Base-by-base conservation (phyloP, 1,140 invertebrate species). In the Drosophila athabasca region DNA sequence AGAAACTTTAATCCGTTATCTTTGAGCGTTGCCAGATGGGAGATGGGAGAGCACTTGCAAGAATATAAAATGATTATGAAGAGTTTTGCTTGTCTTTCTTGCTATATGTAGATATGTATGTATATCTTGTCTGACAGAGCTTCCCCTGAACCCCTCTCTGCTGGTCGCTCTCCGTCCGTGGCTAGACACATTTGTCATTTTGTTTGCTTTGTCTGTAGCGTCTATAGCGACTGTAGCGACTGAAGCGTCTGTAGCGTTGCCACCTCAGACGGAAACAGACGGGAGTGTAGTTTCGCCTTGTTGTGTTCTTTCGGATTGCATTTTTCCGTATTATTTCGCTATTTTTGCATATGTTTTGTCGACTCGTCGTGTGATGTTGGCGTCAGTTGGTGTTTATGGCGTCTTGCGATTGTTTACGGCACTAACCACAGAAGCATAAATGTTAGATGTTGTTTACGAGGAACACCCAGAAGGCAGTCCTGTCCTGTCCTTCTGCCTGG, bases 111-210 rank as follows among this genome's bases (percentile, higher is more conserved):
- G 0, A 19, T 19, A 19, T 19, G 17, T 19, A 19, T 19, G 17
- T 19, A 39, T 13, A 39, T 39, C 35, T 49, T 22, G 22, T 2
- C 1, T 22, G 39, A 58, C 44, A 26, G 67, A 66, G 46, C 49
- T 61, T 44, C 39, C 41, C 19, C 17, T 13, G 6, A 24, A n/a
- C 8, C 2, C 5, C 0, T 15, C 41, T 52, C 48, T 5, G 9
- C 9, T 3, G 57, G 13, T 3, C 43, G 17, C 22, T 44, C 29
- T 62, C 35, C 41, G 58, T 48, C 58, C 64, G 17, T 45, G 83
- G 83, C 83, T 82, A 87, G 82, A 87, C 82, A 62, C 83, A 88
- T 87, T 87, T 87, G 75, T 88, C 83, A 87, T 82, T 50, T 66
- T 65, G 71, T 71, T 69, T 66, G 35, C 35, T 39, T 39, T 39